Percentiles rank a stretch among this genome's conserved stretches.
Conservation (phyloP, 2,888 invertebrate genomes). For the Oxycera nigricornis region DNA sequence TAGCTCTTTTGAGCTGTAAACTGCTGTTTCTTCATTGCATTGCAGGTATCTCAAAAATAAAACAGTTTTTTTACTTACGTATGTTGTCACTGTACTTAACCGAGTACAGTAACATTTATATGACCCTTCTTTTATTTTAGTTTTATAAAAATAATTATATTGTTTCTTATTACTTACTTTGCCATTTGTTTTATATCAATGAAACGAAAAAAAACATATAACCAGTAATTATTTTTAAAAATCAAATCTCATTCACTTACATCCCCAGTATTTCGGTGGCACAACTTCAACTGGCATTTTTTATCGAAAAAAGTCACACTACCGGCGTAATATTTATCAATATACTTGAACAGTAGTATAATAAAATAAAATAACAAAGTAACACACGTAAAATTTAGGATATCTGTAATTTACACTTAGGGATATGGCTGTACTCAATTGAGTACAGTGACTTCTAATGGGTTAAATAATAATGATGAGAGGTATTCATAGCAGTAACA, state of each 20-base stretch:
- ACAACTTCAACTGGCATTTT: not conserved
- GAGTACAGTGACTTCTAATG: not conserved
- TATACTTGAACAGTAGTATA: not conserved
- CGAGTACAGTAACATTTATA: not conserved
- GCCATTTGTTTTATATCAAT: not conserved
- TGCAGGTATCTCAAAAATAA: not conserved
- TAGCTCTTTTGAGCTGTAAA: not conserved
- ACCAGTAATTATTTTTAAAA: not conserved
- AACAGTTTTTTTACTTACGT: not conserved
- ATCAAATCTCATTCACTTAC: not conserved
- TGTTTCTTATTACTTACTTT: not conserved
- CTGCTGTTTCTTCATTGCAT: not conserved
- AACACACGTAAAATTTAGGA: not conserved
- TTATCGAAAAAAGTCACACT: not conserved
- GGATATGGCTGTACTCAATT: not conserved
- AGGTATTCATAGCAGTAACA: too few relatives aligned
- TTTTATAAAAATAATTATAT: not conserved
- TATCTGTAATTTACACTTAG: not conserved
- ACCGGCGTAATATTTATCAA: not conserved
- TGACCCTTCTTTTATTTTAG: not conserved
- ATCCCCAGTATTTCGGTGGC: not conserved
- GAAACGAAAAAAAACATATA: not conserved
- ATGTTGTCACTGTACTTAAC: not conserved
- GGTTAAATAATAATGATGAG: too few relatives aligned
- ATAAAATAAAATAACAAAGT: not conserved